Percentiles rank a stretch among this genome's conserved stretches.
Conservation (phyloP, 2,113 vertebrate species). For the Platichthys flesus region DNA sequence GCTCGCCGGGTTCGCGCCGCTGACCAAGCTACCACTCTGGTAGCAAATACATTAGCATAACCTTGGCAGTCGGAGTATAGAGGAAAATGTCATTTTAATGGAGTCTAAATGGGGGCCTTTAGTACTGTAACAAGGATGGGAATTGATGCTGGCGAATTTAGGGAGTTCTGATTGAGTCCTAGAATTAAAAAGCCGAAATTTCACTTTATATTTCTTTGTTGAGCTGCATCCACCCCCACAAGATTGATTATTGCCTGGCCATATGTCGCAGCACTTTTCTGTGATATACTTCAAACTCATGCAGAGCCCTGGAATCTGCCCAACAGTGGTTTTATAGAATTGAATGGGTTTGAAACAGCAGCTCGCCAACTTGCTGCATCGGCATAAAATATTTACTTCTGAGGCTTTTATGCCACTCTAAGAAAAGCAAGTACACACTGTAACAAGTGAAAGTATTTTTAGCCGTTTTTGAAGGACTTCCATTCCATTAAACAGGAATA, state of each 20-base stretch:
- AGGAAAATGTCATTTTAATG: constrained; percentile 76
- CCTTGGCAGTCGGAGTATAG: constrained; percentile 60
- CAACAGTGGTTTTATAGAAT: constrained; percentile 57
- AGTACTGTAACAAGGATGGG: constrained; percentile 41
- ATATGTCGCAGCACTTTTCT: constrained; percentile 30
- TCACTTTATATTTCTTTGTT: constrained; percentile 50
- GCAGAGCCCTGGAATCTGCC: constrained; percentile 43
- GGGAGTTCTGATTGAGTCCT: constrained; percentile 50
- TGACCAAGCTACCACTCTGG: constrained; percentile 41
- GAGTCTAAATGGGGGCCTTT: constrained; percentile 68
- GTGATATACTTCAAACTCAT: constrained; percentile 21
- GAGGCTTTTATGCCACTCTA: constrained; percentile 66
- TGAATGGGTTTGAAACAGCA: constrained; percentile 19
- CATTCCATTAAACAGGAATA: constrained; percentile 36
- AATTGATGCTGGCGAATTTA: constrained; percentile 64
- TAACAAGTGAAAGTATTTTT: constrained; percentile 57
- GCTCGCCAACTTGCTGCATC: constrained; percentile 30
- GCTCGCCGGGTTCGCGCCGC: constrained; percentile 39
- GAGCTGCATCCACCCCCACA: constrained; percentile 28
- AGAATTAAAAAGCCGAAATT: constrained; percentile 60
- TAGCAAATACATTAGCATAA: constrained; percentile 70
- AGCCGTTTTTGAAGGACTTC: constrained; percentile 32
- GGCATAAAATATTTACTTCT: constrained; percentile 74
- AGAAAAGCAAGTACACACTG: constrained; percentile 42
- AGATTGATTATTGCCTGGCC: constrained; percentile 49